Conservation (phyloP, 1,140 invertebrate species). For the Holcopasites calliopsidis region DNA sequence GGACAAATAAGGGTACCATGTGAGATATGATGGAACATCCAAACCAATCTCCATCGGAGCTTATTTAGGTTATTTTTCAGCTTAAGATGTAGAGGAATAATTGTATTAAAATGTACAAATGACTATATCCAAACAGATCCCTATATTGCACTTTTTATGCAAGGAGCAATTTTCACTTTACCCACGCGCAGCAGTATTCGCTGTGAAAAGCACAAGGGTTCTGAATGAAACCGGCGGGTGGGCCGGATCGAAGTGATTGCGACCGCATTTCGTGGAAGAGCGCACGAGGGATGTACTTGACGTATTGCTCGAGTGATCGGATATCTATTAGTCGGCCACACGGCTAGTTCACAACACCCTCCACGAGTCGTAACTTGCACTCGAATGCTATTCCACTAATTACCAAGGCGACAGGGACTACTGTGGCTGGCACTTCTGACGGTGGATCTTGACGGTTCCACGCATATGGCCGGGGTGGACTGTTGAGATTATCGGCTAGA, state of each 20-base stretch:
- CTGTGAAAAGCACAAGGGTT: too few relatives aligned
- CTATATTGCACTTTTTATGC: too few relatives aligned
- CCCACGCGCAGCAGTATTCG: too few relatives aligned
- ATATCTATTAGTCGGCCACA: conserved; percentile 67
- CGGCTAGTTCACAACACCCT: conserved; percentile 60
- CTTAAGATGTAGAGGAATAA: too few relatives aligned
- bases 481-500: conserved; percentile 51
- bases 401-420: conserved; percentile 69
- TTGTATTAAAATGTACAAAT: too few relatives aligned
- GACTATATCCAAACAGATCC: too few relatives aligned
- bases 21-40: too few relatives aligned
- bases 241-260: conserved; percentile 11
- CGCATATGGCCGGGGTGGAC: conserved; percentile 43
- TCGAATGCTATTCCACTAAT: conserved; percentile 73
- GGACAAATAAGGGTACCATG: too few relatives aligned
- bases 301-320: conserved; percentile 73
- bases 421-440: conserved; percentile 66
- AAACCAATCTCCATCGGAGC: too few relatives aligned
- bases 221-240: neutral
- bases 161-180: too few relatives aligned
- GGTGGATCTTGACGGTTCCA: conserved; percentile 62
- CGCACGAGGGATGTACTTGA: conserved; percentile 73
- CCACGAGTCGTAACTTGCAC: conserved; percentile 72
- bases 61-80: too few relatives aligned
- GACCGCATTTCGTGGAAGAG: conserved; percentile 43